Percentiles rank a stretch among this genome's conserved stretches.
These are phyloP conservation scores for Coracias cyanogaster DNA, from an alignment of 2,797 vertebrate species.

Conservation along the genomic window DNA sequence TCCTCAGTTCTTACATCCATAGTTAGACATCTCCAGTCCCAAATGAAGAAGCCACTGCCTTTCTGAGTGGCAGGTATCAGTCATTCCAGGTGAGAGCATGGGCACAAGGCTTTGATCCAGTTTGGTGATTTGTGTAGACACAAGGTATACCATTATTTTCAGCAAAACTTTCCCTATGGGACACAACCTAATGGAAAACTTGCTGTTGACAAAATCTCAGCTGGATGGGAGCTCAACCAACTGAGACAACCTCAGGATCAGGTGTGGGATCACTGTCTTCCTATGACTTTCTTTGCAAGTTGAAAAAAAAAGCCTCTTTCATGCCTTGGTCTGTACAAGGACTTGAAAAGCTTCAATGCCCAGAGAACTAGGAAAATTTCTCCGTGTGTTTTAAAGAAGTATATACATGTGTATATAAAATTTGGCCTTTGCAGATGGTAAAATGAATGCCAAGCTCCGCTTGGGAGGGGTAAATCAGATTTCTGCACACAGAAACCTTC, in stretches of 20 bases:
- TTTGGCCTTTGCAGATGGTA: background rate
- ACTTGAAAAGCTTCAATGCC: background rate
- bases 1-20: background rate
- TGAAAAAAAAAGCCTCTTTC: background rate
- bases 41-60: background rate
- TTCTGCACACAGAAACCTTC: background rate
- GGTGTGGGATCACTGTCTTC: background rate
- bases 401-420: background rate
- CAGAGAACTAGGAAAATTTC: constrained; percentile 63
- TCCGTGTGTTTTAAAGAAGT: background rate
- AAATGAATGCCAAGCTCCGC: background rate
- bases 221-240: background rate
- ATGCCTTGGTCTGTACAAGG: background rate
- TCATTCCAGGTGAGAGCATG: background rate
- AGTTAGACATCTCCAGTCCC: background rate
- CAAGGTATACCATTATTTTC: rapidly evolving
- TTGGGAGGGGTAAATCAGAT: background rate
- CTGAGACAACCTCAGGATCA: background rate
- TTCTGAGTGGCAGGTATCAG: background rate
- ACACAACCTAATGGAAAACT: background rate
- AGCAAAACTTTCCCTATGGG: background rate
- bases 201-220: background rate
- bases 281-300: background rate
- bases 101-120: background rate
- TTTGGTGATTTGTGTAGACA: background rate